Evolutionary conservation across 1,140 invertebrate genomes (phyloP).

Genomic region (Babylonia areolata): DNA sequence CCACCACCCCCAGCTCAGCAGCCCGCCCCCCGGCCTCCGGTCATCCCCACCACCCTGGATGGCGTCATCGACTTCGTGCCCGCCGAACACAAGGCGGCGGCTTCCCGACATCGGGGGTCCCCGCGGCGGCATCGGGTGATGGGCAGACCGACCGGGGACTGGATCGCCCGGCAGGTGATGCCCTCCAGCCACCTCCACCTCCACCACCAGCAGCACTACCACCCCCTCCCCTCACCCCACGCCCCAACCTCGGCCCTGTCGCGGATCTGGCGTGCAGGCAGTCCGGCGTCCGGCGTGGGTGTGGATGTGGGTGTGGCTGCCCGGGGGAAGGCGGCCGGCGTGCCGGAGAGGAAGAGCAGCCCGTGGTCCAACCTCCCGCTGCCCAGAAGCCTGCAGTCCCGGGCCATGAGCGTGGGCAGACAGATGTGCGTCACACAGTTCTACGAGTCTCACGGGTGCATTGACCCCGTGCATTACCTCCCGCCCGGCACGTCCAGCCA

Average conservation of each 20-base stretch:
- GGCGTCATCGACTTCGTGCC: conserved; percentile 16
- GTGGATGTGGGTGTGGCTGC: background rate
- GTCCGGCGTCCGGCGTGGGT: background rate
- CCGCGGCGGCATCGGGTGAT: background rate
- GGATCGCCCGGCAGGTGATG: background rate
- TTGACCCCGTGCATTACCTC: conserved; percentile 13
- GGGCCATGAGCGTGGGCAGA: conserved; percentile 1
- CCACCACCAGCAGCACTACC: background rate
- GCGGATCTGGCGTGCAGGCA: background rate
- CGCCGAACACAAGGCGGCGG: background rate
- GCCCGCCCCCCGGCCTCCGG: background rate
- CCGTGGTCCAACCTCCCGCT: background rate
- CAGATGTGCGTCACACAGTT: conserved; percentile 20
- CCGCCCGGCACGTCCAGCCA: background rate
- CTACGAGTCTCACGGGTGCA: conserved; percentile 32
- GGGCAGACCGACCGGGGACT: background rate
- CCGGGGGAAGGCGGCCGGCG: background rate
- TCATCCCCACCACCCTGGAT: background rate
- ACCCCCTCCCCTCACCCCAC: background rate
- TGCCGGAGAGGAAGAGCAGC: background rate
- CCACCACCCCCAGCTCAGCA: background rate
- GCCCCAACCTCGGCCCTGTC: background rate
- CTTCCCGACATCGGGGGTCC: background rate
- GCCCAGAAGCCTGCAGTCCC: background rate
- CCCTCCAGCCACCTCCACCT: background rate